Conservation (phyloP, 1,140 invertebrate genomes). For the Leptinotarsa texana region DNA sequence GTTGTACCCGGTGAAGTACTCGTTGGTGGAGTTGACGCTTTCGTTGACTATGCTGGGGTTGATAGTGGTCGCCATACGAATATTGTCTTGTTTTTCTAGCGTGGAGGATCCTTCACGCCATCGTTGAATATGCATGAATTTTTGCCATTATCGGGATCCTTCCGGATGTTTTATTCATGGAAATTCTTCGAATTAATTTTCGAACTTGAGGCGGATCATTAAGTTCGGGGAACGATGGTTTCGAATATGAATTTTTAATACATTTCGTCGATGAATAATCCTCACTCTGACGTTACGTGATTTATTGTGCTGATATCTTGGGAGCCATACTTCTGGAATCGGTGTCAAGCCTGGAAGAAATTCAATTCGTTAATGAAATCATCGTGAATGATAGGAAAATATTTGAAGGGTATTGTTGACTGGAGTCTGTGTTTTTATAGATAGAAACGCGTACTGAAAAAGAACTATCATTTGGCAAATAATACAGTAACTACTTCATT, state of each 20-base stretch:
- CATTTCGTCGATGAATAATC: background rate
- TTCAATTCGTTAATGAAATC: background rate
- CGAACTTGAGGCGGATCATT: background rate
- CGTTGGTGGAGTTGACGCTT: slow-evolving; percentile 23
- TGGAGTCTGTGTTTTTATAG: too few species aligned
- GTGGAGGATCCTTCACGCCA: slow-evolving; percentile 16
- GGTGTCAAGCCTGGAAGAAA: background rate
- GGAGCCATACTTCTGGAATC: background rate
- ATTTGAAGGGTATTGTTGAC: too few species aligned
- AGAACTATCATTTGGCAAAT: too few species aligned
- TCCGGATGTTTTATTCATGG: slow-evolving; percentile 3
- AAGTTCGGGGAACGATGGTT: background rate
- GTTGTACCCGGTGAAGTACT: slow-evolving; percentile 49
- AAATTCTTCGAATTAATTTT: background rate
- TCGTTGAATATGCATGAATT: slow-evolving; percentile 18
- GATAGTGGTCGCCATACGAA: slow-evolving; percentile 46
- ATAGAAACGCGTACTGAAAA: too few species aligned
- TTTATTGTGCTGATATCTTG: background rate
- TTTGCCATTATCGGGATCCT: background rate
- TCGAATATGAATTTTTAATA: background rate
- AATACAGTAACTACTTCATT: too few species aligned
- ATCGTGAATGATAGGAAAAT: too few species aligned
- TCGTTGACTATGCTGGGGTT: slow-evolving; percentile 35
- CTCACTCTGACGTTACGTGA: background rate
- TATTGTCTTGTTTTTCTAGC: slow-evolving; percentile 10